Conservation (phyloP, 1,140 invertebrate genomes). For the Drosophila tropicalis region DNA sequence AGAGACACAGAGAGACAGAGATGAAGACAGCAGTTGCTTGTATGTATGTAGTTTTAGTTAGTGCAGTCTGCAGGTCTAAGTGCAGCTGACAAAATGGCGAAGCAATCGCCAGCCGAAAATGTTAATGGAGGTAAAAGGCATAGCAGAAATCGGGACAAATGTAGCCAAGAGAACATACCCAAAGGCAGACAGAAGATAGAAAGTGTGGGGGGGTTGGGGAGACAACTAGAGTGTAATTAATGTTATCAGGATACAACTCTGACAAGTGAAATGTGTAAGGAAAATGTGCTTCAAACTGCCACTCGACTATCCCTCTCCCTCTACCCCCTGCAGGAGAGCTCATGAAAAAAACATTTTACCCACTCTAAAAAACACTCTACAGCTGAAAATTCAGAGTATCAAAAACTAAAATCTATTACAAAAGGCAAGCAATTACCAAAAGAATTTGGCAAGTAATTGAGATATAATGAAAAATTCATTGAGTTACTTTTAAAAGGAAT, state of each 20-base stretch:
- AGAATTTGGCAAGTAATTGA: no score
- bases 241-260: constrained; percentile 56
- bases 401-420: no score
- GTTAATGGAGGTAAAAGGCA: constrained; percentile 44
- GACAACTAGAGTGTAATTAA: constrained; percentile 63
- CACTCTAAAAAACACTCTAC: no score
- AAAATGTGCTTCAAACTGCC: constrained; percentile 12
- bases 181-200: constrained; percentile 1
- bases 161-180: constrained; percentile 16
- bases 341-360: no score
- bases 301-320: constrained; percentile 27
- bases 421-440: no score
- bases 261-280: constrained; percentile 44
- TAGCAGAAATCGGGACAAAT: background rate
- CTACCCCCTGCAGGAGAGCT: no score
- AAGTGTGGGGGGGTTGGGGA: background rate
- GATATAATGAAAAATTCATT: no score
- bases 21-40: constrained; percentile 3
- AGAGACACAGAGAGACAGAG: background rate
- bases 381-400: no score
- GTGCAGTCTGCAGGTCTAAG: constrained; percentile 15
- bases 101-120: constrained; percentile 36
- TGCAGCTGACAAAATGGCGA: constrained; percentile 22
- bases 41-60: background rate
- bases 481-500: no score